Evolutionary conservation across 2,888 invertebrate genomes (phyloP).

Genomic region (Cryptocheilus praepositus): DNA sequence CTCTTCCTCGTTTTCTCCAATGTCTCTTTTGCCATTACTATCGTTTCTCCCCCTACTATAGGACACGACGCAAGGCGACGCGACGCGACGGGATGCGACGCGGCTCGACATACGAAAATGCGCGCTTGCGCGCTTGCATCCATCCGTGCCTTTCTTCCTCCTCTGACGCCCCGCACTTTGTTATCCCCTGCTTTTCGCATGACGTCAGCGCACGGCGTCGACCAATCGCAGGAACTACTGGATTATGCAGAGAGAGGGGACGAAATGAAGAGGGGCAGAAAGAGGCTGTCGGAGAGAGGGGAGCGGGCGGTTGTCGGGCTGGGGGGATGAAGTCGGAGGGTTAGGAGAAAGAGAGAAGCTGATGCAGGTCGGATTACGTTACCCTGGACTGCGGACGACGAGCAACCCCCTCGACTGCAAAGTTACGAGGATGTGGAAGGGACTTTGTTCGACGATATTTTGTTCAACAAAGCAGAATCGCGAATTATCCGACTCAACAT

Average conservation of each 20-base stretch:
- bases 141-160: constrained; percentile 34
- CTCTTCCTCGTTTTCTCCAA: background rate
- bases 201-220: constrained; percentile 65
- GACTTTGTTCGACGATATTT: constrained; percentile 23
- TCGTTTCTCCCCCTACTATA: constrained; percentile 17
- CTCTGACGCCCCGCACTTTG: constrained; percentile 43
- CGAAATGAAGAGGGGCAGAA: constrained; percentile 3
- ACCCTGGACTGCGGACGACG: constrained; percentile 52
- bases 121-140: constrained; percentile 6
- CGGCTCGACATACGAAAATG: background rate
- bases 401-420: constrained; percentile 45
- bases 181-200: constrained; percentile 66
- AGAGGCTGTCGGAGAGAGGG: constrained; percentile 3
- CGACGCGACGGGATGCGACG: too few species aligned
- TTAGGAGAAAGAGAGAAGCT: constrained; percentile 26
- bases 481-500: constrained; percentile 12
- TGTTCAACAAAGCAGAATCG: constrained; percentile 26
- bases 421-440: constrained; percentile 28
- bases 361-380: constrained; percentile 63
- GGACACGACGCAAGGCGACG: too few species aligned
- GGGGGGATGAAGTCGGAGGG: constrained; percentile 5
- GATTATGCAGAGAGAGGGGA: constrained; percentile 63
- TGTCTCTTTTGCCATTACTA: constrained; percentile 20
- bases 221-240: constrained; percentile 65
- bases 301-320: background rate